phyloP scores from a whole-genome alignment of 1,140 invertebrate genomes.

The Penaeus chinensis region DNA sequence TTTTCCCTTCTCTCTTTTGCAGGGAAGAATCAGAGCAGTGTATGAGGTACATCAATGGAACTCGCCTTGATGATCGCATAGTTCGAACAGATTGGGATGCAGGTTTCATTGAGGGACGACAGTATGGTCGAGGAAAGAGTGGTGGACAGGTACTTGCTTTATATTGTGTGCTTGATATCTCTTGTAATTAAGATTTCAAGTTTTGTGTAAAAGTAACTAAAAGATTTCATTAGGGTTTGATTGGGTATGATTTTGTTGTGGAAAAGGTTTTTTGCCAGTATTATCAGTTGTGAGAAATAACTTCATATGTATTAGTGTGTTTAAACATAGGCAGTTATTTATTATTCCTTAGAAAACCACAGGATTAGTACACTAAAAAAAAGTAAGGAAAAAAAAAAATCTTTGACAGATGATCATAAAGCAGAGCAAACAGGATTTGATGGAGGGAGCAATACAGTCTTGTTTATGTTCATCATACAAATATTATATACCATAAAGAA shows the following conservation, averaged over 20 bases:
- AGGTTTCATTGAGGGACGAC: slow-evolving; percentile 97
- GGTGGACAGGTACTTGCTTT: slow-evolving; percentile 87
- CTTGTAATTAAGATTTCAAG: too few species aligned
- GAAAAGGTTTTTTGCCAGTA: too few species aligned
- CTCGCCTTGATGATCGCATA: slow-evolving; percentile 95
- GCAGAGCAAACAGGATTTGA: not conserved
- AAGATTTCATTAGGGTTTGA: too few species aligned
- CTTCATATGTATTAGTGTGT: not conserved
- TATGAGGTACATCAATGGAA: slow-evolving; percentile 97
- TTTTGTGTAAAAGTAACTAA: too few species aligned
- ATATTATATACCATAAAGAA: too few species aligned
- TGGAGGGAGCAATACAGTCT: too few species aligned
- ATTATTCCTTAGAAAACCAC: not conserved
- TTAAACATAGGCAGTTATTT: not conserved
- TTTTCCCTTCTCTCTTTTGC: not conserved
- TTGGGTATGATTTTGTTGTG: too few species aligned
- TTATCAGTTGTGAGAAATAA: too few species aligned
- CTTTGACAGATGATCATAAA: not conserved
- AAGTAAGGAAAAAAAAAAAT: not conserved
- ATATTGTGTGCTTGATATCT: too few species aligned
- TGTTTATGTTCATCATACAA: too few species aligned
- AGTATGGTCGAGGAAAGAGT: slow-evolving; percentile 97
- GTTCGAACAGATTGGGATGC: slow-evolving; percentile 99
- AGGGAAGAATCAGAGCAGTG: slow-evolving; percentile 87
- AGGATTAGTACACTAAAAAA: not conserved